These are phyloP conservation scores for Ispidina picta DNA, from an alignment of 2,797 vertebrate species.

Conservation along the genomic window DNA sequence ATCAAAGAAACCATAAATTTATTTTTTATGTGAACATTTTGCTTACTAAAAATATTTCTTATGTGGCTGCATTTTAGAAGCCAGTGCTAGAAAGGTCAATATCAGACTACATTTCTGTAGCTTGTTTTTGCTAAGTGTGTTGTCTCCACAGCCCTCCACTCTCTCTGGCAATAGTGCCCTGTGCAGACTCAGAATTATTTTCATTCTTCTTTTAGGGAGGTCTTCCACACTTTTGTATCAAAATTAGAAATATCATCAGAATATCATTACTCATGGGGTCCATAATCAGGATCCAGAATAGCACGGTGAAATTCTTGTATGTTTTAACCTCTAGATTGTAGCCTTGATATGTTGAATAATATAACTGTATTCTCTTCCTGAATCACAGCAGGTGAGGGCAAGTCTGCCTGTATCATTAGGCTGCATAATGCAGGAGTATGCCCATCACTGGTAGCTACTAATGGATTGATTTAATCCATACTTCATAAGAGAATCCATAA, in stretches of 20 bases:
- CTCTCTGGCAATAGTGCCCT: neutral
- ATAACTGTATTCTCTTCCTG: neutral
- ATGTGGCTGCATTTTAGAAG: neutral
- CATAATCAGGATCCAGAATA: neutral
- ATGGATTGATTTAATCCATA: neutral
- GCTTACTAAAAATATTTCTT: neutral
- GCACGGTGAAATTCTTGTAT: neutral
- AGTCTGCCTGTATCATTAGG: neutral
- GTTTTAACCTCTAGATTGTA: neutral
- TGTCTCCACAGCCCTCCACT: neutral
- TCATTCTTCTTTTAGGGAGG: neutral
- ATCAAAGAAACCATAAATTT: neutral
- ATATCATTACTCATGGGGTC: neutral
- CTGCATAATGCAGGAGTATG: neutral
- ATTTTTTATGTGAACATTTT: neutral
- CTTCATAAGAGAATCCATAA: no score
- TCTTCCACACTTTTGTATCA: neutral
- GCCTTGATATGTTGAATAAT: neutral
- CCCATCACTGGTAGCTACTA: neutral
- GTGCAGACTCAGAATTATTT: neutral
- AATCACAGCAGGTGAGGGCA: neutral
- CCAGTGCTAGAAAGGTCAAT: neutral
- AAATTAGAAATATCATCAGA: neutral
- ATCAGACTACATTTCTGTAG: neutral
- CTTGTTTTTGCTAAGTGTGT: neutral